Percentiles rank a stretch among this genome's conserved stretches.
Conservation (phyloP, 2,888 invertebrate genomes). For the Hermaeophaga mercurialis region DNA sequence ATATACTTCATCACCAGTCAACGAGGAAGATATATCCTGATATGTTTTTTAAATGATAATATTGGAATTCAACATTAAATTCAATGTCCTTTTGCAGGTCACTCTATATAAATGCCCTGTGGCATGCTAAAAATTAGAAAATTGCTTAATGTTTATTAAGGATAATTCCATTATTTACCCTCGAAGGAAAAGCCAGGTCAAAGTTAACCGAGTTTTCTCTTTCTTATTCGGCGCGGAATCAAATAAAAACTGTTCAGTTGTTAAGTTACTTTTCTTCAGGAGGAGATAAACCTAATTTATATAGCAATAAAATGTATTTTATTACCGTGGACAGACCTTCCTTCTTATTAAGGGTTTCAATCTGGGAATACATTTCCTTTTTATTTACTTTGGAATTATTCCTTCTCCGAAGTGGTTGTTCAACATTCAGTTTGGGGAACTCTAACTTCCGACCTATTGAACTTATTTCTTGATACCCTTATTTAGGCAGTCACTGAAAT, state of each 20-base stretch:
- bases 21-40: too few species aligned
- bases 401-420: constrained; percentile 18
- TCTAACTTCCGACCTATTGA: constrained; percentile 11
- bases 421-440: constrained; percentile 18
- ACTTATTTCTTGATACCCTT: too few species aligned
- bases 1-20: too few species aligned
- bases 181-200: too few species aligned
- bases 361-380: constrained; percentile 22
- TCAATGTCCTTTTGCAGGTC: too few species aligned
- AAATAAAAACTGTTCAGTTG: constrained; percentile 14
- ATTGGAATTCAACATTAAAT: too few species aligned
- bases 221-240: not conserved
- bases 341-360: constrained; percentile 17
- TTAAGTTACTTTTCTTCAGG: constrained; percentile 16
- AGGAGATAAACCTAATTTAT: constrained; percentile 28
- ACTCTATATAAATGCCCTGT: too few species aligned
- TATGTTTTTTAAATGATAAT: too few species aligned
- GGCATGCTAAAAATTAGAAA: too few species aligned
- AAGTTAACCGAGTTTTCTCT: not conserved
- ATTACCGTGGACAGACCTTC: constrained; percentile 19
- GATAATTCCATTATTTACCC: too few species aligned
- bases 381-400: constrained; percentile 24
- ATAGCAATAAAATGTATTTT: constrained; percentile 28
- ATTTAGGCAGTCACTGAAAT: too few species aligned
- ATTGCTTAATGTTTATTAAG: too few species aligned